phyloP scores from a whole-genome alignment of 2,797 vertebrate genomes.

The Macroramphosus scolopax region DNA sequence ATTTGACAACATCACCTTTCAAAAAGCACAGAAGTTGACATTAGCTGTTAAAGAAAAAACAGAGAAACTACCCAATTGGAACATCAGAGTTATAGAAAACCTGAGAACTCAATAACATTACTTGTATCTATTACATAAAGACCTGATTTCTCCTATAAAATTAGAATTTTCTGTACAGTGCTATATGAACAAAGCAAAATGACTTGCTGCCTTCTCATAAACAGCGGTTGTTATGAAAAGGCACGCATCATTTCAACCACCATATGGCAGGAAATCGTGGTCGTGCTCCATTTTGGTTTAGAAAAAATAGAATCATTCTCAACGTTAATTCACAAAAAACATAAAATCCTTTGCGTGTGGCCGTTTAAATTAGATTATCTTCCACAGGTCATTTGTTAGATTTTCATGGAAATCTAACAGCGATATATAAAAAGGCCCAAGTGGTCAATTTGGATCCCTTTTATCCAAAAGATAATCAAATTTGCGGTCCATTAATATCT shows the following conservation, averaged over 20 bases:
- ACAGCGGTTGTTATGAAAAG: conserved; percentile 79
- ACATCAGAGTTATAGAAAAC: conserved; percentile 83
- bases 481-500: conserved; percentile 63
- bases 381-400: conserved; percentile 55
- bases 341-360: conserved; percentile 74
- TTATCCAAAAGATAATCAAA: conserved; percentile 58
- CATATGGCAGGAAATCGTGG: conserved; percentile 79
- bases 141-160: conserved; percentile 87
- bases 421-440: conserved; percentile 76
- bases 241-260: conserved; percentile 78
- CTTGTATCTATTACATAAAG: conserved; percentile 83
- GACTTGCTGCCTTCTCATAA: conserved; percentile 80
- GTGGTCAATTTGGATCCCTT: conserved; percentile 68
- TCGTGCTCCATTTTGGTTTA: conserved; percentile 80
- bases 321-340: conserved; percentile 78
- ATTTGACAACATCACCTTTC: conserved; percentile 73
- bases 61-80: conserved; percentile 74
- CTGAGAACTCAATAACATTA: conserved; percentile 86
- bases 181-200: conserved; percentile 83
- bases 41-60: conserved; percentile 73
- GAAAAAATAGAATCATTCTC: conserved; percentile 83
- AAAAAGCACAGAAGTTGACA: conserved; percentile 71
- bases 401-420: conserved; percentile 63
- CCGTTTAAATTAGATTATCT: conserved; percentile 65
- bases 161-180: conserved; percentile 86